Evolutionary conservation across 2,888 invertebrate species (phyloP), one percentile per base, ranked within the genome.

Genomic region (Drosophila colorata): DNA sequence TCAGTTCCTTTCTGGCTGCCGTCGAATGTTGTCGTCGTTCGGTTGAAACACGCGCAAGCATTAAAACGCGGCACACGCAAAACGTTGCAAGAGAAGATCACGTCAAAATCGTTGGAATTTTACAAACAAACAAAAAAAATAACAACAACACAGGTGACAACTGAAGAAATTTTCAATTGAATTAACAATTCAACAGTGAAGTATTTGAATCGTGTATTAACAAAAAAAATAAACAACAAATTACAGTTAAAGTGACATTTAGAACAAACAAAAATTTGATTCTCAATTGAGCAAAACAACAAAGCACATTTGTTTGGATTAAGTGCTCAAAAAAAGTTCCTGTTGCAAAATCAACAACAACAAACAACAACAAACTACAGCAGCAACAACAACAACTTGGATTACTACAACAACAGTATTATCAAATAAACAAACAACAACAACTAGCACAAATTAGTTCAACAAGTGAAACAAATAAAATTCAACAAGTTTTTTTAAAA

Each of bases 1-100:
- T 90, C 89, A 91, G 91, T 91, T 91, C 91, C 92, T 92, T 92
- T 91, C 89, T 90, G 90, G 91, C 91, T 91, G 92, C 91, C 85
- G 91, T 91, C 90, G 90, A 91, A 90, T 90, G 91, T 91, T 90
- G 92, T 91, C 91, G 91, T 91, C 85, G 90, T 84, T 68, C 86
- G 81, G 87, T 87, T 75, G 70, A 88, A 88, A 78, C 66, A 80
- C 79, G 75, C 79, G 82, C 57, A 59, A 80, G 49, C 72, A 64
- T 59, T 47, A 28, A 49, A 67, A 67, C 72, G 71, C 69, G 69
- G 59, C 64, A 69, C 37, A 59, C 61, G 69, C 61, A 52, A 72
- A 61, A 58, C 66, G 59, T 61, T 57, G 47, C 65, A 67, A 49
- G 33, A 53, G 20, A 57, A 11, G 43, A 64, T 58, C 61, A 69